phyloP scores from a whole-genome alignment of 2,113 vertebrate genomes.

The Cisticola juncidis region DNA sequence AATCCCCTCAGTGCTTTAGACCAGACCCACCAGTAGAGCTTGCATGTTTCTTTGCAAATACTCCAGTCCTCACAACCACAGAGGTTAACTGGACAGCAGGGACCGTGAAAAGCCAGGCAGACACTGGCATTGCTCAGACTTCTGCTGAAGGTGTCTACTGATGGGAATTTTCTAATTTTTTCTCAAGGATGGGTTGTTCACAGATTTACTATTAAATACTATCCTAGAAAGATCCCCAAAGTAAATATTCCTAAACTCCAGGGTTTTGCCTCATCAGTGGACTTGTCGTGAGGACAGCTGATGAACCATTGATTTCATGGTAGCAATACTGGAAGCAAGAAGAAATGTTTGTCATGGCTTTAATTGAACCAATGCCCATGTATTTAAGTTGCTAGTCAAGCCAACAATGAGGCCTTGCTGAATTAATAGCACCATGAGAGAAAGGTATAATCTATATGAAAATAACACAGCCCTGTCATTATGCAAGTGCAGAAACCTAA shows the following conservation, averaged over 20 bases:
- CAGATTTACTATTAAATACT: background rate
- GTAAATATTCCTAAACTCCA: background rate
- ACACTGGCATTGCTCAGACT: background rate
- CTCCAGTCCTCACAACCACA: background rate
- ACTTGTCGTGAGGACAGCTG: background rate
- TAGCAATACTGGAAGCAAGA: background rate
- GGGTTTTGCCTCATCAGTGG: background rate
- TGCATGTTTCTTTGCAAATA: background rate
- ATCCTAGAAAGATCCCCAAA: background rate
- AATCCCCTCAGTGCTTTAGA: background rate
- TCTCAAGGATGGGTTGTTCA: background rate
- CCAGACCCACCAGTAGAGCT: background rate
- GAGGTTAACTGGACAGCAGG: background rate
- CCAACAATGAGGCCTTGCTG: background rate
- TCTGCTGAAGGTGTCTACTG: background rate
- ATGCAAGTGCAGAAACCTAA: background rate
- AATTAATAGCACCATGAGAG: background rate
- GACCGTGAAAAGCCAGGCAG: background rate
- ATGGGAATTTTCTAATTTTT: background rate
- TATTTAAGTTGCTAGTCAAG: background rate
- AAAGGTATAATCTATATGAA: background rate
- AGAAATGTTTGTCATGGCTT: background rate
- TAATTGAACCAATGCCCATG: background rate
- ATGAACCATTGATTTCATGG: rapidly evolving
- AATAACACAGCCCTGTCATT: background rate